Evolutionary conservation across 1,140 invertebrate species (phyloP), one percentile per base, ranked within the genome.

Genomic region (Heliconius hermathena): DNA sequence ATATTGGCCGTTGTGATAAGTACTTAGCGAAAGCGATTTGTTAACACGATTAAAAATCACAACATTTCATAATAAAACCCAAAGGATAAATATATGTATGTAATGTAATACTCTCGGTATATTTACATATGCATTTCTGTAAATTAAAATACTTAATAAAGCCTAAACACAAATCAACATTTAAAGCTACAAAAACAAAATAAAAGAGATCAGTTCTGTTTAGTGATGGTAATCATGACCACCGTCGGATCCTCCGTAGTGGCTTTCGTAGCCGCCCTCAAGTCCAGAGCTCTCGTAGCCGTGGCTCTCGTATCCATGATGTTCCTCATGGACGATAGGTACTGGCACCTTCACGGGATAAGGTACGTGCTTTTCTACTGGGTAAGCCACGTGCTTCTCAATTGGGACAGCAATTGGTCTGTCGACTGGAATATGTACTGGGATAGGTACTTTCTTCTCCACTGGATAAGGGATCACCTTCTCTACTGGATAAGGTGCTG

Each of bases 331-430:
- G 72, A 93, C 75, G 26, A 95, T 93, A 1, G 95, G 96, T 54
- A 96, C 95, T 36, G 95, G 91, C 9, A 96, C 91, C 80, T 95
- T 94, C 11, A 95, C 95, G 54, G 94, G 91, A 76, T 96, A 95
- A 29, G 96, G 95, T 3, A 96, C 95, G 16, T 95, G 95, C 80
- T 96, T 96, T 84, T 96, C 95, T 0, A 96, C 95, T n/a, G 95
- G 95, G 81, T 95, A 95, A 0, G 96, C 95, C 5, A 96, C 95
- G 74, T 95, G 95, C 90, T 96, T 97, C 83, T 97, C 96, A 1
- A 97, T 95, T 13, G 95, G 95, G 16, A 96, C 95, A 1, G 95
- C 93, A 4, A 95, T 86, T 9, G 95, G 95, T 82, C 95, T 95
- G 77, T 95, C 95, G 4, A 96, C 95, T 26, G 95, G 95, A 77